Evolutionary conservation across 64 coral and sea anemone genomes (phyloP).

Genomic region (Platygyra sinensis): DNA sequence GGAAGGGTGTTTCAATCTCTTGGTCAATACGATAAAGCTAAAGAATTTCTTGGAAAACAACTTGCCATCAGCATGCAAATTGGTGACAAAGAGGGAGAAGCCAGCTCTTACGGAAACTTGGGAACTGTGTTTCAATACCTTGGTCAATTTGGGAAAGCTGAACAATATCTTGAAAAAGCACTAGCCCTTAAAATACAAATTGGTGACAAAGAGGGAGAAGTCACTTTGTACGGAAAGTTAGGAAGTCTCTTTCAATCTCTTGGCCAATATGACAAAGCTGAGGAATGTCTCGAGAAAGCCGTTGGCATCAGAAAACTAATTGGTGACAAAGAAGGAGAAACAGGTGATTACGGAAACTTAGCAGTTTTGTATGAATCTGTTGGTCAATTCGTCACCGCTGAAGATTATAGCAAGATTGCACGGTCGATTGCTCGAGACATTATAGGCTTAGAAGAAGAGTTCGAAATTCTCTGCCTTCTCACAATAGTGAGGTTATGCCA

Average conservation of each 20-base stretch:
- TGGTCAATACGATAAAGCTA: slow-evolving; percentile 4
- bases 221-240: background rate
- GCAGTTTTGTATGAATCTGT: background rate
- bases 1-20: background rate
- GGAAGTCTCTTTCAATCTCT: background rate
- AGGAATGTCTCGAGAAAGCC: background rate
- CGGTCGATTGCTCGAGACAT: background rate
- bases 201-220: background rate
- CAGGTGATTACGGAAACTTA: background rate
- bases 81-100: background rate
- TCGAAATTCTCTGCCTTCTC: background rate
- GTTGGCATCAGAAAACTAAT: background rate
- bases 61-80: background rate
- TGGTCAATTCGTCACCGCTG: background rate
- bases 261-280: background rate
- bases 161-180: slow-evolving; percentile 14
- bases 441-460: background rate
- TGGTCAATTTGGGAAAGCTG: background rate
- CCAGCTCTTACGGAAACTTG: background rate
- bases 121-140: background rate
- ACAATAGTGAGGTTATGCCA: background rate
- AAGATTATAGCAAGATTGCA: background rate
- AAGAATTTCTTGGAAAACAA: background rate
- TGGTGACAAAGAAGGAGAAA: background rate
- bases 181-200: background rate